Conservation (phyloP, 2,797 vertebrate species). For the Lagorchestes hirsutus region DNA sequence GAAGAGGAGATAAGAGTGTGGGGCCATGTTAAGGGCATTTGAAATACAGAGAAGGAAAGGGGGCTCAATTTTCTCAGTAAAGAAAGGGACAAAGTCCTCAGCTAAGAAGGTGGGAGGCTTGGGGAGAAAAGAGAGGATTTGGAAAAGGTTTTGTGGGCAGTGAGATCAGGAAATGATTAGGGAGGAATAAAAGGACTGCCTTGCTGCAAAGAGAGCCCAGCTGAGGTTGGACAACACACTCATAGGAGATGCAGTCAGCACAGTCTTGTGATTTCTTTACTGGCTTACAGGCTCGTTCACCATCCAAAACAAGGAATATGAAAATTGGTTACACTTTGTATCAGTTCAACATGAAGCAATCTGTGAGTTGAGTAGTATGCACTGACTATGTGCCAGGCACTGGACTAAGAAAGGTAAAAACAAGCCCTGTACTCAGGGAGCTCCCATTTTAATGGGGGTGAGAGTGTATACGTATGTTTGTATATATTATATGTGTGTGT, state of each 20-base stretch:
- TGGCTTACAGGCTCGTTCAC: too few species aligned
- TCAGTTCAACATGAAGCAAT: too few species aligned
- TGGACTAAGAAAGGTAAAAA: background rate
- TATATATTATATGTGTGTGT: too few species aligned
- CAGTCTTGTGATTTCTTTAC: background rate
- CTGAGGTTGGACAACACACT: background rate
- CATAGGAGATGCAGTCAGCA: background rate
- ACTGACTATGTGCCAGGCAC: background rate
- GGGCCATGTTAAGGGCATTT: fast-evolving
- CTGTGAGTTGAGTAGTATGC: background rate
- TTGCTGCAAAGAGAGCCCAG: background rate
- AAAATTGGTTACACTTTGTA: background rate
- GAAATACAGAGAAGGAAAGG: background rate
- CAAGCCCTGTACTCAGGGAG: background rate
- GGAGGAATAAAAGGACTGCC: too few species aligned
- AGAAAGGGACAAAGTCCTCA: background rate
- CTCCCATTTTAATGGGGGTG: background rate
- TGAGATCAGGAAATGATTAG: background rate
- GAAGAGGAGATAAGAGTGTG: background rate
- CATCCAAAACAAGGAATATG: too few species aligned
- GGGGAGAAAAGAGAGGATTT: background rate
- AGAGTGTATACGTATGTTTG: too few species aligned
- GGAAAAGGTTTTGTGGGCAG: background rate
- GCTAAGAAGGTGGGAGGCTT: background rate
- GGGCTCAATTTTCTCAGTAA: too few species aligned